phyloP scores from a whole-genome alignment of 2,797 vertebrate species.

The Epinephelus awoara region DNA sequence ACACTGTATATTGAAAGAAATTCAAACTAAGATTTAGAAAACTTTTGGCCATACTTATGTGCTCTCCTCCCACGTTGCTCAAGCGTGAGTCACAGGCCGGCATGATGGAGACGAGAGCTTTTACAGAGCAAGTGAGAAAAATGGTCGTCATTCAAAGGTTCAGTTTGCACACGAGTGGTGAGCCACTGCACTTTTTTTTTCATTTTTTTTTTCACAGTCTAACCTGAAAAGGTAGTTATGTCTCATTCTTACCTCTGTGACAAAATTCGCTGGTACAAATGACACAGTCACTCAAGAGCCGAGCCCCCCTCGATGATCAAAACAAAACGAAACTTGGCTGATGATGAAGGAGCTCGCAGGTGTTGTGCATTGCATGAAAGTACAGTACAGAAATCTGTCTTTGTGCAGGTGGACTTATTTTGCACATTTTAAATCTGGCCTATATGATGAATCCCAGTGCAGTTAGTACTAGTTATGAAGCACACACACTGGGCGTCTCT shows the following conservation, averaged over 20 bases:
- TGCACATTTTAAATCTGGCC: neutral
- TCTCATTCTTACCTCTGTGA: neutral
- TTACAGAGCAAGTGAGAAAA: conserved; percentile 60
- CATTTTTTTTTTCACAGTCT: neutral
- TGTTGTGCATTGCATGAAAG: neutral
- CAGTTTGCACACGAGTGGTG: conserved; percentile 20
- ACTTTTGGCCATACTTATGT: conserved; percentile 70
- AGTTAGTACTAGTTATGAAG: too few species aligned
- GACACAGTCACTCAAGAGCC: neutral
- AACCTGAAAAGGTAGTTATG: conserved; percentile 10
- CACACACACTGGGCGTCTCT: too few species aligned
- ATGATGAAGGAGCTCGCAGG: neutral
- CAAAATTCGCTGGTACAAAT: neutral
- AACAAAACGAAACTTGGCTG: conserved; percentile 11
- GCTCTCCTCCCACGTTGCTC: conserved; percentile 72
- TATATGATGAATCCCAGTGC: too few species aligned
- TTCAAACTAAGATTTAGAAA: conserved; percentile 66
- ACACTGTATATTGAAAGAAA: conserved; percentile 51
- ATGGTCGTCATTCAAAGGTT: conserved; percentile 45
- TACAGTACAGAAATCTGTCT: neutral
- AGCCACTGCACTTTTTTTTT: neutral
- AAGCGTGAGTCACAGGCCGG: conserved; percentile 71
- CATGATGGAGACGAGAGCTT: conserved; percentile 66
- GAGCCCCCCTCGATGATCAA: neutral
- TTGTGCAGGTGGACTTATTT: conserved; percentile 3